Base-by-base conservation (phyloP, 1,140 invertebrate species). In the Ceratina australensis region DNA sequence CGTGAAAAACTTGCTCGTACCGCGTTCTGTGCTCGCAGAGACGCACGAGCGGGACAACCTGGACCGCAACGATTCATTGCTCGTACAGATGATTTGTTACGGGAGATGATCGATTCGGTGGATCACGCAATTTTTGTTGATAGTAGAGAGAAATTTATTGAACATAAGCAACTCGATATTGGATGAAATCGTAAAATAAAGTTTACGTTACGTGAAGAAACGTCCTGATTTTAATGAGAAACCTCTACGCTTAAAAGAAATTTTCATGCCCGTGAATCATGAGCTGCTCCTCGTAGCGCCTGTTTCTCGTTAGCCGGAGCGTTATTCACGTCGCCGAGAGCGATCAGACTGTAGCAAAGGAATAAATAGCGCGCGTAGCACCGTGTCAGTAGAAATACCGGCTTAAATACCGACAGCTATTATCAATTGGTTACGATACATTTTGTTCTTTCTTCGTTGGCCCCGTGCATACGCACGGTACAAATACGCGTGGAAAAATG, bases 401-500 rank as follows among this genome's bases (percentile, higher is more conserved):
- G 49, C 64, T 49, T 24, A 65, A 65, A 47, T 66, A 66, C 16
- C 47, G 47, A n/a, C 22, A 16, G 4, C 24, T 52, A 52, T 54
- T 68, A 68, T 68, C 65, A 33, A 33, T 33, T 33, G 24, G 13
- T 68, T 54, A 28, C 18, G 49, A 54, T 52, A 68, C 65, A 26
- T 16, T 67, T 67, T 50, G 65, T 67, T 67, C 47, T 49, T 49
- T 16, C 63, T 47, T 49, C 26, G 65, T n/a, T 18, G 18, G 18
- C 5, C 18, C 28, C 52, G 52, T n/a, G 16, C n/a, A n/a, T 67
- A 67, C 18, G 26, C 18, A 26, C 24, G 33, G n/a, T 59, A 16
- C 10, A 71, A 72, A 59, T 72, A 74, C 50, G 71, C 78, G 66
- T 66, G 49, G 59, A 64, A 72, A 61, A 84, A 79, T 81, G 75